These are phyloP conservation scores for Ectemnius cavifrons DNA, from an alignment of 2,888 invertebrate genomes.

Conservation along the genomic window DNA sequence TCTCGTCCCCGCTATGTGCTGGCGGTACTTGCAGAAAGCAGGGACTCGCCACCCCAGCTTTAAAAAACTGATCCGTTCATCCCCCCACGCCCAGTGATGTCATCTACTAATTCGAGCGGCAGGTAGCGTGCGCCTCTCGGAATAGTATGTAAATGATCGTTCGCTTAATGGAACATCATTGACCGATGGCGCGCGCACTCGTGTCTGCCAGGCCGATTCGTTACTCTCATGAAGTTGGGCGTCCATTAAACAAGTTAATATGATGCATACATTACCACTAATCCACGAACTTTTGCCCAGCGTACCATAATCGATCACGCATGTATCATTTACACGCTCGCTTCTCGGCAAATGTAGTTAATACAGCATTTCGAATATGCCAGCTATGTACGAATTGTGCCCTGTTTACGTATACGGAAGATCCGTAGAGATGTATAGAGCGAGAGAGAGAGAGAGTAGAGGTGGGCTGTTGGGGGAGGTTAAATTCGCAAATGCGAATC, in stretches of 20 bases:
- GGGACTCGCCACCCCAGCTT: no score
- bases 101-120: neutral
- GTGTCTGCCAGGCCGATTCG: constrained; percentile 41
- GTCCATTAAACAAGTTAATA: constrained; percentile 48
- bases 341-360: neutral
- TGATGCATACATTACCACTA: constrained; percentile 46
- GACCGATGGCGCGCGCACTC: constrained; percentile 46
- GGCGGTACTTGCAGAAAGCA: no score
- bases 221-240: constrained; percentile 37
- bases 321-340: constrained; percentile 10
- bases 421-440: neutral
- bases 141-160: constrained; percentile 26
- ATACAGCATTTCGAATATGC: neutral
- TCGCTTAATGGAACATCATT: constrained; percentile 33
- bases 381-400: neutral
- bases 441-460: neutral
- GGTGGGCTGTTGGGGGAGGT: neutral
- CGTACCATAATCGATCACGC: constrained; percentile 38
- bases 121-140: neutral
- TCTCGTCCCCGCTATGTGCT: constrained; percentile 1
- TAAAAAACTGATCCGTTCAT: no score
- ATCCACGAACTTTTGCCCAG: constrained; percentile 15
- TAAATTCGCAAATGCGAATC: constrained; percentile 7
- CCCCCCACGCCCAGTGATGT: no score
- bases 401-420: neutral